Percentiles rank a stretch among this genome's conserved stretches.
phyloP scores from a whole-genome alignment of 2,113 vertebrate species.

The Murina feae region DNA sequence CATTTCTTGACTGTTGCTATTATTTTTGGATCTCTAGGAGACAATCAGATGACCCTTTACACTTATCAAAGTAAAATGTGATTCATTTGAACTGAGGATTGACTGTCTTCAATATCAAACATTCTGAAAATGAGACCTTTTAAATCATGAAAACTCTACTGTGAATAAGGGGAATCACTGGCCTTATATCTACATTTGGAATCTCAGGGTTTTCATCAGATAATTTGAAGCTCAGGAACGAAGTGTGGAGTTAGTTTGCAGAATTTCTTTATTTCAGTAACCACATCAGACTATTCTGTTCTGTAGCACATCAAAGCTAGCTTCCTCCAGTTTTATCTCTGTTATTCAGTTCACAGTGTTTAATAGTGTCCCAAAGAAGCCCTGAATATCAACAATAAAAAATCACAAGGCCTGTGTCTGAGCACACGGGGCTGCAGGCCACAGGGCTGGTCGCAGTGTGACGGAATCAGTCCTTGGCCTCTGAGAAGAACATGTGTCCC shows the following conservation, averaged over 20 bases:
- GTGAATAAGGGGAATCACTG: not conserved
- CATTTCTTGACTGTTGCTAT: not conserved
- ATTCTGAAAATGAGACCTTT: not conserved
- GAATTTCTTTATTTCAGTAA: slow-evolving; percentile 20
- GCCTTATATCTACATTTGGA: not conserved
- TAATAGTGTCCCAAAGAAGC: not conserved
- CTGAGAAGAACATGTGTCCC: slow-evolving; percentile 36
- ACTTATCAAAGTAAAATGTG: not conserved
- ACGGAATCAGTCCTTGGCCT: slow-evolving; percentile 22
- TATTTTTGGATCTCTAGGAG: not conserved
- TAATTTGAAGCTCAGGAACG: not conserved
- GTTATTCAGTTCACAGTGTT: not conserved
- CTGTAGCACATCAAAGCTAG: slow-evolving; percentile 46
- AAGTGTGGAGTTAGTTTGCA: not conserved
- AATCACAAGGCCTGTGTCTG: slow-evolving; percentile 13
- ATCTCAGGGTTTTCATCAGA: not conserved
- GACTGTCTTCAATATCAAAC: not conserved
- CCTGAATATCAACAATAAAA: slow-evolving; percentile 12
- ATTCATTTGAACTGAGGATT: not conserved
- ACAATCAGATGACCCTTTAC: not conserved
- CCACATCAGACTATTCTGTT: not conserved
- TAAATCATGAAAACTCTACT: not conserved
- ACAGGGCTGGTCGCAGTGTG: not conserved
- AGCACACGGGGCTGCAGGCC: slow-evolving; percentile 8
- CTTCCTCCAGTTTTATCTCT: not conserved